A percentile compares a stretch with the other conserved stretches of the same genome.
These are phyloP conservation scores for Pangasianodon gigas DNA, from an alignment of 2,113 vertebrate genomes.

Conservation along the genomic window DNA sequence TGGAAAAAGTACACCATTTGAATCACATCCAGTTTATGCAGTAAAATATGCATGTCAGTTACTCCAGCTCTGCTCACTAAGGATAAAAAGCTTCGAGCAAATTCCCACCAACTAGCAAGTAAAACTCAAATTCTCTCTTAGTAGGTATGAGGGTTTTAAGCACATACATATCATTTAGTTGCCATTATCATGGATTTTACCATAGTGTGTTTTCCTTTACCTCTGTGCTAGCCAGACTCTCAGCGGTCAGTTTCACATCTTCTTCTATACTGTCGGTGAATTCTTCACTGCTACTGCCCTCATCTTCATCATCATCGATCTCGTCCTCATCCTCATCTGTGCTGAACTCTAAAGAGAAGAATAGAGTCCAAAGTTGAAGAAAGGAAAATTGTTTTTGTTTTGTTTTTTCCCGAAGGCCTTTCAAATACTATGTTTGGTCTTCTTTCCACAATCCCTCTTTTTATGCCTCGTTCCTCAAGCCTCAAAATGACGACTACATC, in stretches of 20 bases:
- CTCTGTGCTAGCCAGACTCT: conserved; percentile 62
- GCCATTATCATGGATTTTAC: neutral
- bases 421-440: neutral
- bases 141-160: neutral
- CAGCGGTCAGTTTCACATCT: conserved; percentile 67
- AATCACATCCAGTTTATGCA: neutral
- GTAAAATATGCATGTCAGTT: neutral
- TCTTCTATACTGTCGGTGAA: conserved; percentile 83
- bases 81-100: neutral
- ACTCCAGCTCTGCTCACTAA: neutral
- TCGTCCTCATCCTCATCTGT: conserved; percentile 69
- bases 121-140: neutral
- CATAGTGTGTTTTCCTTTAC: conserved; percentile 59
- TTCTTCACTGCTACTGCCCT: conserved; percentile 72
- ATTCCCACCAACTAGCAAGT: neutral
- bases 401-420: neutral
- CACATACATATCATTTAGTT: neutral
- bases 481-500: neutral
- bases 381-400: neutral
- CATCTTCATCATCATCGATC: conserved; percentile 58
- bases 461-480: neutral
- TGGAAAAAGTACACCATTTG: neutral
- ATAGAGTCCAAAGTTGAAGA: conserved; percentile 42
- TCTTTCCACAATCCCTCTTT: neutral
- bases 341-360: conserved; percentile 75